Base-by-base conservation (phyloP, 2,113 vertebrate genomes). In the Stigmatopora argus region DNA sequence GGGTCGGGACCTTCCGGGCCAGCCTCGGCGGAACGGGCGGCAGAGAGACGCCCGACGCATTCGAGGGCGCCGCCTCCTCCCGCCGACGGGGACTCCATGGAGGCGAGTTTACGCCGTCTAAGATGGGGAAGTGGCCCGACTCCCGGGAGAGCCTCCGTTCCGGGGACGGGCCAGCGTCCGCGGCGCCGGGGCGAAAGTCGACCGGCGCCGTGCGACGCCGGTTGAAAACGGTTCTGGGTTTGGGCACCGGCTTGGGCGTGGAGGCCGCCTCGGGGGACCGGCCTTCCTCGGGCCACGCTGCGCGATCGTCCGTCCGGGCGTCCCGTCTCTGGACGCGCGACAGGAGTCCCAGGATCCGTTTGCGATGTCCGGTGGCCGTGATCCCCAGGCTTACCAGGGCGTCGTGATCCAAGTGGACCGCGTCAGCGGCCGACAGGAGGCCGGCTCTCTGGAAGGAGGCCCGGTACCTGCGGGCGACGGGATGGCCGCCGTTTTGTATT, bases 331-430 rank as follows among this genome's bases (percentile, higher is more conserved):
- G 12, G 35, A 90, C 69, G 75, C 91, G 88, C 70, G 87, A 77
- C 0, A 87, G 88, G 70, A 95, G 77, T 71, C 90, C 91, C 38
- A 99, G 84, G 77, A 99, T 97, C 70, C 96, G 91, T 78, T 98
- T 98, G 85, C 95, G 90, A 89, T 99, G 96, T 70, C 97, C 97
- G 0, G 97, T 98, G 74, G 96, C 95, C 0, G 83, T 91, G 79
- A 99, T 69, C 4, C 96, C 96, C 11, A 99, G 83, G 77, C 88
- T 90, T 78, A 90, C 91, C 75, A 99, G 81, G 1, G 88, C 86
- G 10, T 91, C 78, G 1, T 91, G 85, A 9, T 93, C 91, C 80
- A 99, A 89, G 10, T 75, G 88, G 18, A 69, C 47, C 45, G 91
- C 85, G 41, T 98, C 95, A 69, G 83, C 68, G 19, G 90, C 94